A percentile compares a stretch with the other conserved stretches of the same genome.
phyloP scores from a whole-genome alignment of 2,797 vertebrate species.

The Lithobates pipiens region DNA sequence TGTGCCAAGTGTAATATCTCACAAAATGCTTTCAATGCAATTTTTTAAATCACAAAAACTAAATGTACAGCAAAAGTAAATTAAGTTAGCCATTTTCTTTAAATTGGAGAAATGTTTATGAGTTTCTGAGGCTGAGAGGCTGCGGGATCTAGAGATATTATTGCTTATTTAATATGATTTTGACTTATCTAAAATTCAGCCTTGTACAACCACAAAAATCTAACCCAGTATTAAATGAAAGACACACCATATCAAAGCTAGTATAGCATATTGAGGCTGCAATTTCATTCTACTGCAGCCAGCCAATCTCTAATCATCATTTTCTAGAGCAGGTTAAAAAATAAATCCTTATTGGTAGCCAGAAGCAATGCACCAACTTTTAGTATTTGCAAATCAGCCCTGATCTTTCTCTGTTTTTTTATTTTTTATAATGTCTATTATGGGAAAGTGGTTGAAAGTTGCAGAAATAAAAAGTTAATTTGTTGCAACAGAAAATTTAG shows the following conservation, averaged over 20 bases:
- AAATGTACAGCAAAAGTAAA: conserved; percentile 20
- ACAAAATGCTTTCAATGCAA: conserved; percentile 38
- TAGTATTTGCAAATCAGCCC: neutral
- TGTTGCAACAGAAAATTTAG: neutral
- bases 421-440: neutral
- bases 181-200: no score
- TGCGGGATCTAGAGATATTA: neutral
- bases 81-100: conserved; percentile 17
- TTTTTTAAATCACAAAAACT: conserved; percentile 26
- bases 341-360: neutral
- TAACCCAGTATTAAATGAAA: no score
- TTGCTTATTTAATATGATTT: no score
- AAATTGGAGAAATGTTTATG: neutral
- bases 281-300: no score
- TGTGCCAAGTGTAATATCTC: conserved; percentile 44
- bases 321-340: neutral
- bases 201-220: no score
- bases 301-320: no score
- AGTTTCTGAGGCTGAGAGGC: neutral
- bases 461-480: neutral
- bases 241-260: no score
- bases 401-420: neutral
- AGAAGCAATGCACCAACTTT: neutral
- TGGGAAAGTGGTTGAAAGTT: neutral
- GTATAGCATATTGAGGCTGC: no score